Percentiles rank a stretch among this genome's conserved stretches.
These are phyloP conservation scores for Polymixis lichenea DNA, from an alignment of 2,888 invertebrate species.

Conservation along the genomic window DNA sequence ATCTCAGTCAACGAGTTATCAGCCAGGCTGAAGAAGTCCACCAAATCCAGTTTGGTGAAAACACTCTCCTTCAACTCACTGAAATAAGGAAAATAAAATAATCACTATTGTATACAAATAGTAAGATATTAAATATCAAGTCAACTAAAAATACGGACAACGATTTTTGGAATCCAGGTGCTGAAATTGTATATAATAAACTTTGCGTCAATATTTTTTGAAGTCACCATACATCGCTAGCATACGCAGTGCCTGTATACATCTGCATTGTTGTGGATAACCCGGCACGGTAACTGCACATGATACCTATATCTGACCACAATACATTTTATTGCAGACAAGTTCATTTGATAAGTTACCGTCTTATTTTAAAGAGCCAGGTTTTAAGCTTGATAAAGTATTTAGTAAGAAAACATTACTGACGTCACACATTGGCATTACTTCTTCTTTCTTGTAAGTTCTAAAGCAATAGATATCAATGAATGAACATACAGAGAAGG, in stretches of 20 bases:
- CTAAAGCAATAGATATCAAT: conserved; percentile 22
- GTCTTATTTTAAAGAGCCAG: conserved; percentile 4
- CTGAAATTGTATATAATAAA: not conserved
- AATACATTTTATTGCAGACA: conserved; percentile 23
- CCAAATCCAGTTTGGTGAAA: conserved; percentile 93
- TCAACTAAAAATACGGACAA: not conserved
- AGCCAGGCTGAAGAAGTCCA: conserved; percentile 94
- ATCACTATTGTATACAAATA: conserved; percentile 18
- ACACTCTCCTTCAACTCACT: conserved; percentile 94
- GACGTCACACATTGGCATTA: conserved; percentile 33
- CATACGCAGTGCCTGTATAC: conserved; percentile 2
- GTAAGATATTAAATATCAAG: not conserved
- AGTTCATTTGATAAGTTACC: conserved; percentile 38
- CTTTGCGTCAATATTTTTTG: not conserved
- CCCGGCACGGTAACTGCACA: conserved; percentile 49
- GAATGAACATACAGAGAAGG: conserved; percentile 7
- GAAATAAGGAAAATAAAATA: conserved; percentile 73
- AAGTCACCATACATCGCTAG: not conserved
- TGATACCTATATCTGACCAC: conserved; percentile 34
- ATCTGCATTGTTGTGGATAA: conserved; percentile 37
- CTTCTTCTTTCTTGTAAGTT: conserved; percentile 32
- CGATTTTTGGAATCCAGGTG: not conserved
- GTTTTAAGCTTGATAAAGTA: conserved; percentile 10
- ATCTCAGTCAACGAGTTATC: conserved; percentile 94
- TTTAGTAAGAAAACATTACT: conserved; percentile 36